Evolutionary conservation across 2,113 vertebrate genomes (phyloP).

Genomic region (Copsychus sechellarum): DNA sequence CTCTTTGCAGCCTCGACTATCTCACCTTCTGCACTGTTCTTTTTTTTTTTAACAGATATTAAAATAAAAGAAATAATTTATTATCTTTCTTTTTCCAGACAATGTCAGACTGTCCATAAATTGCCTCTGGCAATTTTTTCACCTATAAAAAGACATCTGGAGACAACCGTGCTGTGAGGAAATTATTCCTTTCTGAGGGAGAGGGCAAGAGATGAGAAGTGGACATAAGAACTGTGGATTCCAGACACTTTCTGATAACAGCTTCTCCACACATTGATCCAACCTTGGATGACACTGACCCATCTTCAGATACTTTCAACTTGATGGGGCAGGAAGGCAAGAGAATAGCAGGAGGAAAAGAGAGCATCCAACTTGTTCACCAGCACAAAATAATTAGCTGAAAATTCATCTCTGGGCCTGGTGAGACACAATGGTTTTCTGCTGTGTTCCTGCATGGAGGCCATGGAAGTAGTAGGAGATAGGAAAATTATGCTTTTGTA

Average conservation of each 20-base stretch:
- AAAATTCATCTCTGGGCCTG: neutral
- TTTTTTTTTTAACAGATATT: neutral
- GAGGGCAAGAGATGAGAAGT: neutral
- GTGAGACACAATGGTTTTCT: neutral
- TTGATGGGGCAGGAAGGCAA: neutral
- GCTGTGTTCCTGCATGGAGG: neutral
- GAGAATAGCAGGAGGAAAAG: neutral
- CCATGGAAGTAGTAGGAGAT: neutral
- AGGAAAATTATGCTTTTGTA: neutral
- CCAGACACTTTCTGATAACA: neutral
- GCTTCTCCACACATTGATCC: neutral
- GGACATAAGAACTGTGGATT: neutral
- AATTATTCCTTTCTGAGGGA: neutral
- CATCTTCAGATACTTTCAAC: neutral
- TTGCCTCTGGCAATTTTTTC: neutral
- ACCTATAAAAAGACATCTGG: neutral
- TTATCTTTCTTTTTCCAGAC: neutral
- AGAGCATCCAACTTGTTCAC: neutral
- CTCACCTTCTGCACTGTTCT: neutral
- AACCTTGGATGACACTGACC: neutral
- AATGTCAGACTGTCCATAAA: neutral
- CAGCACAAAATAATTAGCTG: neutral
- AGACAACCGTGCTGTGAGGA: neutral
- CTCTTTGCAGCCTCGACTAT: neutral
- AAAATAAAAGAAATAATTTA: accelerated